Evolutionary conservation across 2,888 invertebrate species (phyloP), one percentile per base, ranked within the genome.

Genomic region (Synergus laeviventris): DNA sequence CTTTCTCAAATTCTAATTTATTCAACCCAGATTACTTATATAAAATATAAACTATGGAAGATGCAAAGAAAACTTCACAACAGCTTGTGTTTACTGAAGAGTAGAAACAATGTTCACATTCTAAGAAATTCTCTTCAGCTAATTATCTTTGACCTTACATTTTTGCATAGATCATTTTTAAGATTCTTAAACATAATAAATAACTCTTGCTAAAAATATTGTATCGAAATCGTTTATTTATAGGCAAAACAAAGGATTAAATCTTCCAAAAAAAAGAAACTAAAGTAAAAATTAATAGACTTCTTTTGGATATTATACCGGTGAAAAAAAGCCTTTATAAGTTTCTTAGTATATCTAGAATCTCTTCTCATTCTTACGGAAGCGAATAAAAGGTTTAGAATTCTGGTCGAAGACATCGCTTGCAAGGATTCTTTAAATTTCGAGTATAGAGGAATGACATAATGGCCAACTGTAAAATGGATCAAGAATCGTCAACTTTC

Each of bases 401-500:
- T 66, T 7, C 66, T 66, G 45, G 21, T 24, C 2, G 11, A 16
- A 66, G 42, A 8, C 18, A n/a, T 24, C 45, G 66, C 66, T 66
- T 45, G 66, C 66, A 45, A 45, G 45, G 66, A 45, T 66, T 66
- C 66, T 66, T 66, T 66, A 66, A 66, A 24, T 66, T 66, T 66
- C 1, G 24, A 42, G 39, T 21, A 21, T 7, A 45, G 21, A 66
- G 24, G 21, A 66, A 16, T 66, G 45, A 66, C 45, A 66, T 62
- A 62, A 66, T 66, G 66, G 66, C 66, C 42, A 66, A 66, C 66
- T 66, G 21, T 24, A 66, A 66, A 66, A 66, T 66, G 66, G 66
- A 66, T 45, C 45, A 24, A 66, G 66, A 66, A 66, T 45, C 45
- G 24, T 45, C 66, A 66, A 66, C 14, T 24, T 45, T 66, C 39